These are phyloP conservation scores for Drosophila sp. DNA, from an alignment of 1,140 invertebrate genomes.

Conservation along the genomic window DNA sequence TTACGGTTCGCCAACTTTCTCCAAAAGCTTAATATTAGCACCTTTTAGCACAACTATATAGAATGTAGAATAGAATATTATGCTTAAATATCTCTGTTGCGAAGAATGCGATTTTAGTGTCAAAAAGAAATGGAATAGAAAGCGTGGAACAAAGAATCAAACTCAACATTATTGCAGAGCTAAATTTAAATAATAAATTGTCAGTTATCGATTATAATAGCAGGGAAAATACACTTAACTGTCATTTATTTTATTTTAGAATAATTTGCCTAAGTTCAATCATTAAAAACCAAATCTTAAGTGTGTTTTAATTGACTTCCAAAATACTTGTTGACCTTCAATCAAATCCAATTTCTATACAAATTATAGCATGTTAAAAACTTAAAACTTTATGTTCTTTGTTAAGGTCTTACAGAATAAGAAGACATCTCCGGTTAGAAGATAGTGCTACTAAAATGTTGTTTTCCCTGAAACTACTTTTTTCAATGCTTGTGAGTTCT, in stretches of 20 bases:
- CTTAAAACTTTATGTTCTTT: no score
- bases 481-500: no score
- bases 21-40: constrained; percentile 23
- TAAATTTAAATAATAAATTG: constrained; percentile 10
- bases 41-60: constrained; percentile 16
- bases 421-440: no score
- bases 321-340: not conserved
- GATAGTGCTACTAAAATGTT: no score
- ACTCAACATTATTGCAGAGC: not conserved
- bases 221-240: not conserved
- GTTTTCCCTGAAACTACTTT: no score
- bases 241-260: not conserved
- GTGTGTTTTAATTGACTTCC: constrained; percentile 1
- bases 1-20: constrained; percentile 38
- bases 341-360: no score
- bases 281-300: not conserved
- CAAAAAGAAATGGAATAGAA: constrained; percentile 16
- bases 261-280: not conserved
- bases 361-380: no score
- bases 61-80: constrained; percentile 15
- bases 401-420: no score
- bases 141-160: constrained; percentile 4
- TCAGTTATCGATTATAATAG: no score
- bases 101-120: not conserved
- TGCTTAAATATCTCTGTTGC: not conserved